A percentile compares a stretch with the other conserved stretches of the same genome.
Evolutionary conservation across 2,113 vertebrate species (phyloP).

Genomic region (Chaetodon trifascialis): DNA sequence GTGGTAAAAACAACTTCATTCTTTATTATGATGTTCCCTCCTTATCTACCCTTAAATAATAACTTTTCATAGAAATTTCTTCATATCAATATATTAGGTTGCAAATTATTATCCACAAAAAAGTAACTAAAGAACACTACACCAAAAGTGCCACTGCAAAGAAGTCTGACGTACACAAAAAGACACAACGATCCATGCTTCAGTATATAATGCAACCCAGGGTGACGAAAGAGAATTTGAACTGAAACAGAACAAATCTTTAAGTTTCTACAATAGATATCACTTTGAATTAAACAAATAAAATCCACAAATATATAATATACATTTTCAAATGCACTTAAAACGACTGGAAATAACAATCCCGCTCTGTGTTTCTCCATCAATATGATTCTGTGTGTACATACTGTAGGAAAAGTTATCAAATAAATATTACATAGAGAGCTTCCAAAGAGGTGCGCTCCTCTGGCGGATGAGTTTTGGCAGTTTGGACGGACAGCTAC

Average conservation of each 20-base stretch:
- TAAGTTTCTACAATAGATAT: constrained; percentile 16
- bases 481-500: constrained; percentile 59
- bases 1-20: constrained; percentile 36
- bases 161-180: constrained; percentile 37
- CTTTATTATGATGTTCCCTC: constrained; percentile 47
- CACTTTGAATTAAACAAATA: constrained; percentile 31
- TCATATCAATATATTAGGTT: constrained; percentile 23
- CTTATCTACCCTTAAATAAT: constrained; percentile 27
- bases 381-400: constrained; percentile 3
- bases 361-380: not conserved
- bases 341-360: constrained; percentile 29
- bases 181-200: constrained; percentile 53
- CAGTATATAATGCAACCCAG: constrained; percentile 14
- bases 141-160: constrained; percentile 49
- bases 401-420: constrained; percentile 19
- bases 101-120: constrained; percentile 53
- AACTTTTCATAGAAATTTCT: constrained; percentile 42
- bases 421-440: constrained; percentile 29
- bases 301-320: constrained; percentile 42
- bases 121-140: constrained; percentile 48
- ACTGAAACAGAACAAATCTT: constrained; percentile 5
- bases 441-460: constrained; percentile 6
- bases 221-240: not conserved
- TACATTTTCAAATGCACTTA: constrained; percentile 62
- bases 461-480: constrained; percentile 54